Conservation (phyloP, 2,888 invertebrate species). For the Nymphalis polychloros region DNA sequence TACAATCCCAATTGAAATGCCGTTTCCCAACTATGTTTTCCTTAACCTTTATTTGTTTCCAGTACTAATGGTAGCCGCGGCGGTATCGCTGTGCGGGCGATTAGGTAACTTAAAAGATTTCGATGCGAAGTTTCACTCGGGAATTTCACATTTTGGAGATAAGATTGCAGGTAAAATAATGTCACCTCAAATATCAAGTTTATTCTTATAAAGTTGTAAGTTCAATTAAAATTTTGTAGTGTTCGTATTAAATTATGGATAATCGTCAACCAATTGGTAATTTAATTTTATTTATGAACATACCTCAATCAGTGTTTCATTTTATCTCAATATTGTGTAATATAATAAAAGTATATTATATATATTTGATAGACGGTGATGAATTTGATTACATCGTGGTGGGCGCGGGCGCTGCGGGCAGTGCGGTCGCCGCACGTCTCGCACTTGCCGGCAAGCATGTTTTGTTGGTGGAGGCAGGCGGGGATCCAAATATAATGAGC, state of each 20-base stretch:
- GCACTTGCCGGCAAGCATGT: constrained; percentile 48
- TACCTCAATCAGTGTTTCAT: too few relatives aligned
- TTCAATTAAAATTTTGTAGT: not conserved
- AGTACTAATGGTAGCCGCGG: not conserved
- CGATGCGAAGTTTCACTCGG: not conserved
- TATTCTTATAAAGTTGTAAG: not conserved
- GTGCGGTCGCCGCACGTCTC: constrained; percentile 54
- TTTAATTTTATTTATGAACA: too few relatives aligned
- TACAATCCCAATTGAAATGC: too few relatives aligned
- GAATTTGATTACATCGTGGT: constrained; percentile 77
- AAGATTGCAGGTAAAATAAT: constrained; percentile 1
- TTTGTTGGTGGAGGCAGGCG: constrained; percentile 61
- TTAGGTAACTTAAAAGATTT: not conserved
- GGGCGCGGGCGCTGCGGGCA: constrained; percentile 69
- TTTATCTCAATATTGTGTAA: too few relatives aligned
- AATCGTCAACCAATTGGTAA: too few relatives aligned
- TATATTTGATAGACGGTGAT: constrained; percentile 49
- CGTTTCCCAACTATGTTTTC: too few relatives aligned
- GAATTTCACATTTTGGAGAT: not conserved
- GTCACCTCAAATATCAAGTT: not conserved
- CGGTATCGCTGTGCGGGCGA: not conserved
- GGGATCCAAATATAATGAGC: constrained; percentile 46
- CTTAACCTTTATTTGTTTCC: too few relatives aligned
- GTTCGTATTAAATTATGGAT: too few relatives aligned
- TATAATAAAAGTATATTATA: too few relatives aligned